Evolutionary conservation across 2,113 vertebrate species (phyloP), one percentile per base, ranked within the genome.

Genomic region (Cynopterus brachyotis): DNA sequence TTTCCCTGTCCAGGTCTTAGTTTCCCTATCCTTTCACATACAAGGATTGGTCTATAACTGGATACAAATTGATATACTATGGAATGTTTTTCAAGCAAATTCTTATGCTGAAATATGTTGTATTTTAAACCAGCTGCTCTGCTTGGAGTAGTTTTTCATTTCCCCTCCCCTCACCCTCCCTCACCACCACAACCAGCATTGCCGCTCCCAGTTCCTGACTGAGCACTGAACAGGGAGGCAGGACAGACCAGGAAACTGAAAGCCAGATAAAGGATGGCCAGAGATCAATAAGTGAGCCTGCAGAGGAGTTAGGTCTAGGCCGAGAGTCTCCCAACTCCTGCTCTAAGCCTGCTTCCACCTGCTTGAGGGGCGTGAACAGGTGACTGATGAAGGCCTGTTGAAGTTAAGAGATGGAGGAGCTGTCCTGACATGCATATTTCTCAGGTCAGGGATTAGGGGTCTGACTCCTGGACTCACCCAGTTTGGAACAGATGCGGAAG

Each of bases 401-500:
- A 20, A 47, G 20, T 60, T 11, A 53, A 32, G 55, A 19, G 62
- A 37, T 11, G 40, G n/a, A 53, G 45, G 16, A 22, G 35, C 17
- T n/a, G 66, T 28, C 35, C 17, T 2, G 35, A 60, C 82, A 30
- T 3, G 16, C 9, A 24, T 13, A 13, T 22, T 85, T 26, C 67
- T 40, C 28, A 55, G 22, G 37, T 20, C 35, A 60, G 67, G 26
- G 69, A 59, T 45, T 26, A 28, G 37, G 60, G 32, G 3, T 55
- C 64, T 57, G 73, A 79, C 40, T 84, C 72, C 96, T 60, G 40
- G 89, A 99, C 99, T 99, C 97, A 99, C 99, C 99, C 84, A 99
- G 95, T 0, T 98, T 99, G 0, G 99, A 99, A 97, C 99, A 99
- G 66, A 99, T 98, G 4, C 98, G 82, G 13, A 99, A 98, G 97